Base-by-base conservation (phyloP, 1,140 invertebrate genomes). In the Drosophila watanabei region DNA sequence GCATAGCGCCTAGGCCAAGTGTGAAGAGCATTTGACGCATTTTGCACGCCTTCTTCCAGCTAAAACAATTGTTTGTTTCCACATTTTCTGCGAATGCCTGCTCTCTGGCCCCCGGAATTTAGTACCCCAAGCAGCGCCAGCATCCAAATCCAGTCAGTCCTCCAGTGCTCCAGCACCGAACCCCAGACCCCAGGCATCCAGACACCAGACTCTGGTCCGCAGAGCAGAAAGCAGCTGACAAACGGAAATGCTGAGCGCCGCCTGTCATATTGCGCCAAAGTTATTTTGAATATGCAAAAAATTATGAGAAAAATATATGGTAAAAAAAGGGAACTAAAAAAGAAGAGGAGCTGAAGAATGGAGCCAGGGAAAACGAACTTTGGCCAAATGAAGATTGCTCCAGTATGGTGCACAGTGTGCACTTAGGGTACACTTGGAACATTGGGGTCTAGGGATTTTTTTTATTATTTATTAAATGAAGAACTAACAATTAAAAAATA, bases 281-380 rank as follows among this genome's bases (percentile, higher is more conserved):
- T 81, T 89, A 89, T 89, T 89, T 85, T 89, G 81, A 89, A 89
- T 89, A 89, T 89, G 85, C 85, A 89, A 90, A 84, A 88, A 84
- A 79, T 78, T 60, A 79, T 78, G 75, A 45, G 61, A 57, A 70
- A 70, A 43, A 89, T 63, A 87, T 79, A 58, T 70, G 24, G 14
- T 18, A 1, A 30, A 33, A 54, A 68, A 71, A 81, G 49, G 61
- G 24, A 56, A 56, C 18, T 28, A 11, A 18, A 18, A 61, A 52
- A 71, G 39, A 57, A 52, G 32, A 28, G 20, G 10, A 58, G 60
- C 41, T 24, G 14, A 51, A 37, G 45, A 51, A 30, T 37, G 68
- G 51, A n/a, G 41, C 56, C 41, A 43, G 70, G 54, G 43, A 57
- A 85, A 64, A 64, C 68, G 52, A 49, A 70, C 76, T 51, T 70